Evolutionary conservation across 1,140 invertebrate genomes (phyloP).

Genomic region (Hormaphis cornu): DNA sequence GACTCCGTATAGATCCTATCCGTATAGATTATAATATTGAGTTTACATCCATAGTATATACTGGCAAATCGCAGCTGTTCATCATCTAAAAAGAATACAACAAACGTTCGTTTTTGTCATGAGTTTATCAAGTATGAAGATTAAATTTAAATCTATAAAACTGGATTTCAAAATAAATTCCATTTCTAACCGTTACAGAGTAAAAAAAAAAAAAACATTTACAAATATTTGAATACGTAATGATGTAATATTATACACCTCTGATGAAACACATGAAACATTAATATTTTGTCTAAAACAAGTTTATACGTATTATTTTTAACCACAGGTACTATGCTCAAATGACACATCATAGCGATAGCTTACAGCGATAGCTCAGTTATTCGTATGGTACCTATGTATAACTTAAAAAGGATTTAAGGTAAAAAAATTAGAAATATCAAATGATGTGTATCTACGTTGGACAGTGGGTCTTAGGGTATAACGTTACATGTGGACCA

Average conservation of each 20-base stretch:
- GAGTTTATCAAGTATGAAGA: neutral
- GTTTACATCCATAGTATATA: too few species aligned
- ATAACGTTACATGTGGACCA: too few species aligned
- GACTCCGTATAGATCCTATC: too few species aligned
- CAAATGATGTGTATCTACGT: neutral
- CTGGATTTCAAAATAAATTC: neutral
- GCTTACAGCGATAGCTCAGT: too few species aligned
- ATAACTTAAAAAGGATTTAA: too few species aligned
- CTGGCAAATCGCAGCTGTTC: too few species aligned
- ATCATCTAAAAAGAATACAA: too few species aligned
- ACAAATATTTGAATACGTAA: conserved; percentile 7
- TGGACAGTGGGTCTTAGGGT: too few species aligned
- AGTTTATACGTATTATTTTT: neutral
- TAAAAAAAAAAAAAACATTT: conserved; percentile 2
- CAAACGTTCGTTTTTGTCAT: neutral
- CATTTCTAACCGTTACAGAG: neutral
- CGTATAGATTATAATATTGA: too few species aligned
- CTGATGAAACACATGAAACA: too few species aligned
- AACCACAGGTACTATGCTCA: neutral
- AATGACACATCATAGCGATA: too few species aligned
- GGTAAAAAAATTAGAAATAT: neutral
- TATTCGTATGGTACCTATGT: too few species aligned
- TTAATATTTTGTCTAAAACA: neutral
- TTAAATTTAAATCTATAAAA: neutral
- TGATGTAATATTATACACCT: neutral